Percentiles rank a stretch among this genome's conserved stretches.
These are phyloP conservation scores for Zaprionus nigranus DNA, from an alignment of 1,140 invertebrate species.

Conservation along the genomic window DNA sequence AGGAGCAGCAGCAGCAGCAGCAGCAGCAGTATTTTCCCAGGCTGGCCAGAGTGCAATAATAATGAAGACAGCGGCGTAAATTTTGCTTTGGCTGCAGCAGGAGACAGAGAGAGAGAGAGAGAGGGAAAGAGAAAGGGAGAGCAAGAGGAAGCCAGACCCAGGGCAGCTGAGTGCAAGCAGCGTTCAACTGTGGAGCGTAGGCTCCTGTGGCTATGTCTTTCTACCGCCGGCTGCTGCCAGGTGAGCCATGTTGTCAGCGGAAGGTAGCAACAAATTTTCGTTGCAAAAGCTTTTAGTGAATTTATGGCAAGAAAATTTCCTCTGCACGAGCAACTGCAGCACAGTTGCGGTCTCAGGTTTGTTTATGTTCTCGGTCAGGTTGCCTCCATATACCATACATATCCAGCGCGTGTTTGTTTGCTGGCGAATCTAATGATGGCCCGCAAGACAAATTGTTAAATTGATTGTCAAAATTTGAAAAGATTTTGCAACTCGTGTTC, in stretches of 20 bases:
- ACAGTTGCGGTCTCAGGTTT: constrained; percentile 39
- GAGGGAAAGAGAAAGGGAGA: not conserved
- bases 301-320: constrained; percentile 80
- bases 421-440: not conserved
- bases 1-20: constrained; percentile 27
- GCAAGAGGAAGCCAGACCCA: not conserved
- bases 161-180: not conserved
- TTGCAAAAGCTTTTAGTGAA: constrained; percentile 81
- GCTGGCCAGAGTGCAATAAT: constrained; percentile 74
- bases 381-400: not conserved
- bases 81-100: constrained; percentile 71
- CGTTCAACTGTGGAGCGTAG: not conserved
- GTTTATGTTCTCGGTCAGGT: constrained; percentile 60
- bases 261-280: constrained; percentile 81
- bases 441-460: constrained; percentile 1
- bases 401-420: not conserved
- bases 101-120: not conserved
- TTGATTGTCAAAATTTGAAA: constrained; percentile 9
- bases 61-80: constrained; percentile 80
- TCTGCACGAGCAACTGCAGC: constrained; percentile 37
- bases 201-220: constrained; percentile 10
- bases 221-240: constrained; percentile 40
- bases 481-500: not conserved
- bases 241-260: constrained; percentile 80
- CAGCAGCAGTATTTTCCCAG: not conserved